Evolutionary conservation across 1,140 invertebrate species (phyloP), one percentile per base, ranked within the genome.

Genomic region (Heliconius himera): DNA sequence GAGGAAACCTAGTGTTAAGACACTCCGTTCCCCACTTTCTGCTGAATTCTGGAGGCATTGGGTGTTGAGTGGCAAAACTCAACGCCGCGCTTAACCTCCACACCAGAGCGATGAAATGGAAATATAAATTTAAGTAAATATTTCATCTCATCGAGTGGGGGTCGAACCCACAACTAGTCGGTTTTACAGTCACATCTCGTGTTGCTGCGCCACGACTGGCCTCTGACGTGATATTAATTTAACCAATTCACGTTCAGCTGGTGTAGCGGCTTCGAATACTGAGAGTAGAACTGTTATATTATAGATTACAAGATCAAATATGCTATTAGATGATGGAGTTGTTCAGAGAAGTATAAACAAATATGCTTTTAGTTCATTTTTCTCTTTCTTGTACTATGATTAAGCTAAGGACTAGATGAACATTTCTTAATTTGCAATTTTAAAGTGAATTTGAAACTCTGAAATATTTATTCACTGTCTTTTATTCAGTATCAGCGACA

Each of bases 181-280:
- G n/a, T n/a, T n/a, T n/a, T n/a, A n/a, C n/a, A n/a, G n/a, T n/a
- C n/a, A n/a, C n/a, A n/a, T n/a, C n/a, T n/a, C n/a, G n/a, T n/a
- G n/a, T n/a, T n/a, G n/a, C n/a, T n/a, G n/a, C n/a, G n/a, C n/a
- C n/a, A n/a, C n/a, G n/a, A n/a, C n/a, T n/a, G n/a, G n/a, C n/a
- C n/a, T n/a, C n/a, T n/a, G n/a, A 60, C 56, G 56, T 60, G n/a
- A 60, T 26, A 60, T 60, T 60, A 60, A 60, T 60, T 60, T 60
- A 60, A 11, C 20, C 51, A 22, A 56, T 56, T 60, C 22, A 3
- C 3, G 8, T 0, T n/a, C 54, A 22, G 54, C 20, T 36, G 33
- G 33, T 36, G 33, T 36, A 36, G 33, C 8, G 33, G 33, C 33
- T 36, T 36, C 0, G 0, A 36, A 8, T 56, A 2, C 16, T 18